Evolutionary conservation across 2,888 invertebrate species (phyloP).

Genomic region (Colostygia pectinataria): DNA sequence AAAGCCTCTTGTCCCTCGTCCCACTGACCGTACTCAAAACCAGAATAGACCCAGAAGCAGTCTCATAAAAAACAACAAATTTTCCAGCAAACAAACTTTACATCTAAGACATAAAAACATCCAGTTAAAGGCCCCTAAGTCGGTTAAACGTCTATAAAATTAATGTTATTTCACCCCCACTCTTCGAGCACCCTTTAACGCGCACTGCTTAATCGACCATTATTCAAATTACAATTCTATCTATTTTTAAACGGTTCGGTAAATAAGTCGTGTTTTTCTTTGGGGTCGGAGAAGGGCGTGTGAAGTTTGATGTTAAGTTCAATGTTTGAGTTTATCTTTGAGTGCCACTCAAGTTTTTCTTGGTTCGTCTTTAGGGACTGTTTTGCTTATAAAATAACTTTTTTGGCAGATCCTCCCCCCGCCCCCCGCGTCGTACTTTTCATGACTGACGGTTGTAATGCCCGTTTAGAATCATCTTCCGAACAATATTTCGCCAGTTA

Average conservation of each 20-base stretch:
- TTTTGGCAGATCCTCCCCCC: too few relatives aligned
- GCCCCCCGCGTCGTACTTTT: too few relatives aligned
- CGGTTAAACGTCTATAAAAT: slow-evolving; percentile 52
- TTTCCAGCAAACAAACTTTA: slow-evolving; percentile 9
- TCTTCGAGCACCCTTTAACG: slow-evolving; percentile 27
- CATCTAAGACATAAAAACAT: slow-evolving; percentile 24
- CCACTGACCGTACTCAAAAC: too few relatives aligned
- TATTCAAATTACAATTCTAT: slow-evolving; percentile 53
- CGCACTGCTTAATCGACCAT: slow-evolving; percentile 48
- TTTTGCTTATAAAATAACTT: too few relatives aligned
- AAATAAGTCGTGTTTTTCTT: slow-evolving; percentile 25
- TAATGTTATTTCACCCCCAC: slow-evolving; percentile 41
- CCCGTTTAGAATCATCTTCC: too few relatives aligned
- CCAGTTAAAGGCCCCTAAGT: slow-evolving; percentile 33
- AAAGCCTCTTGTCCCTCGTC: too few relatives aligned
- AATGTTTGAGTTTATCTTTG: not conserved
- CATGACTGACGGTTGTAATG: too few relatives aligned
- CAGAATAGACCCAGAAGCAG: not conserved
- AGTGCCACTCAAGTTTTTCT: not conserved
- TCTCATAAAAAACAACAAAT: not conserved
- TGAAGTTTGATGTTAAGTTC: not conserved
- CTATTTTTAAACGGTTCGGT: slow-evolving; percentile 38
- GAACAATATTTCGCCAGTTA: too few relatives aligned
- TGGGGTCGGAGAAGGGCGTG: slow-evolving; percentile 8
- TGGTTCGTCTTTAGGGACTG: too few relatives aligned